These are phyloP conservation scores for Brachypteracias leptosomus DNA, from an alignment of 2,113 vertebrate species.

Conservation along the genomic window DNA sequence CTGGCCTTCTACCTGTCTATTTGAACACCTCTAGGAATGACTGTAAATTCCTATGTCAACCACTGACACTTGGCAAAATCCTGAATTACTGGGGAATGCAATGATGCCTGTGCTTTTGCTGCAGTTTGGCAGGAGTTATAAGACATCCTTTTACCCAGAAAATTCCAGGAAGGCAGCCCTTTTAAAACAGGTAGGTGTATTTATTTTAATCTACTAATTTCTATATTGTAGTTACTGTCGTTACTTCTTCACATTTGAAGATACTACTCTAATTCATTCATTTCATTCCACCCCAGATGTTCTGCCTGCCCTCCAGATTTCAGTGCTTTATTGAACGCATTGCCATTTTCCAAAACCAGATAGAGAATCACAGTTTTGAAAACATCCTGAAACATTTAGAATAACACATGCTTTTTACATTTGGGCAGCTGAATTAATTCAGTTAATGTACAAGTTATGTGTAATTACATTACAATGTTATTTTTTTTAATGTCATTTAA, in stretches of 20 bases:
- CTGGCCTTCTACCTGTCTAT: conserved; percentile 9
- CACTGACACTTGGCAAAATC: conserved; percentile 3
- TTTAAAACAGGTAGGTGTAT: not conserved
- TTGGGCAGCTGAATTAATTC: not conserved
- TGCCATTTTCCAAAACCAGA: not conserved
- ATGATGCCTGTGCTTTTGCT: not conserved
- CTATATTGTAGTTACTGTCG: not conserved
- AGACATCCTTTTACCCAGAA: not conserved
- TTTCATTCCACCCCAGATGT: not conserved
- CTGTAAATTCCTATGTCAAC: not conserved
- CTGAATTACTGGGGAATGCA: not conserved
- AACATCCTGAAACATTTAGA: not conserved
- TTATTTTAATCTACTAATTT: not conserved
- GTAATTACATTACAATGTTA: not conserved
- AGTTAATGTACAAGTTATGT: too few relatives aligned
- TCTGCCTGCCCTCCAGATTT: not conserved
- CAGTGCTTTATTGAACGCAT: not conserved
- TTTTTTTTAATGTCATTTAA: not conserved
- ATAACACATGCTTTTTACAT: not conserved
- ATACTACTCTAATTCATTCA: not conserved
- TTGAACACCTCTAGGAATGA: not conserved
- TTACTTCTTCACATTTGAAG: not conserved
- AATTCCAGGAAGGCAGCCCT: not conserved
- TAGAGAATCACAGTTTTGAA: not conserved
- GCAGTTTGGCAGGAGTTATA: not conserved